Conservation (phyloP, 2,797 vertebrate genomes). For the Myotis pilosus region DNA sequence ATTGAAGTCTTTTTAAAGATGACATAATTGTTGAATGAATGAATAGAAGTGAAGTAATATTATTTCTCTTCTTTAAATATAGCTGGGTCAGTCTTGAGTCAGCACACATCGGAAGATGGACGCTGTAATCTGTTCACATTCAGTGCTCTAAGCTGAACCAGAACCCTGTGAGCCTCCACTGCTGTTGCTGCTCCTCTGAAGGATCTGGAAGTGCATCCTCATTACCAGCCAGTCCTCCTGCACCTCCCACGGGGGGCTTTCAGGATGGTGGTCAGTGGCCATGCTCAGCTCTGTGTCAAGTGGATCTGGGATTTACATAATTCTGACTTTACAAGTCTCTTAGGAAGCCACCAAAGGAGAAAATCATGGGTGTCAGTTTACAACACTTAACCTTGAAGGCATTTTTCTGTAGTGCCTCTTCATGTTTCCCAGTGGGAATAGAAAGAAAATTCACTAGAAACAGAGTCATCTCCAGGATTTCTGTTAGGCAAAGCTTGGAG, state of each 20-base stretch:
- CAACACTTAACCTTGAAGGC: not conserved
- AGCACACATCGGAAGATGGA: not conserved
- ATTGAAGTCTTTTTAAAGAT: not conserved
- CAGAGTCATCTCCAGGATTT: not conserved
- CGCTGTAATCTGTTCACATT: not conserved
- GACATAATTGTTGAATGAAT: not conserved
- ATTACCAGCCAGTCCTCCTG: not conserved
- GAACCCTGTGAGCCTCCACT: not conserved
- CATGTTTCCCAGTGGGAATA: not conserved
- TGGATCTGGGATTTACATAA: not conserved
- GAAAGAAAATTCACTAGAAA: not conserved
- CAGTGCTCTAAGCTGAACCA: not conserved
- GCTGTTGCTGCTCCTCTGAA: not conserved
- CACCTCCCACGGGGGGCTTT: not conserved
- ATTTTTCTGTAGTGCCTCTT: not conserved
- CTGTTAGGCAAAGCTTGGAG: not conserved
- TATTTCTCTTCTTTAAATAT: not conserved
- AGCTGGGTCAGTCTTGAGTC: not conserved
- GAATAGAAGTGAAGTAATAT: not conserved
- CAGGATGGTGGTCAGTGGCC: not conserved
- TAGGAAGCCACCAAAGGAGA: not conserved
- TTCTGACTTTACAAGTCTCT: not conserved
- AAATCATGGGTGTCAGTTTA: not conserved
- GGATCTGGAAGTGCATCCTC: not conserved
- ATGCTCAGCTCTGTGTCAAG: not conserved